Evolutionary conservation across 2,888 invertebrate species (phyloP).

Genomic region (Rhaphigaster nebulosa): DNA sequence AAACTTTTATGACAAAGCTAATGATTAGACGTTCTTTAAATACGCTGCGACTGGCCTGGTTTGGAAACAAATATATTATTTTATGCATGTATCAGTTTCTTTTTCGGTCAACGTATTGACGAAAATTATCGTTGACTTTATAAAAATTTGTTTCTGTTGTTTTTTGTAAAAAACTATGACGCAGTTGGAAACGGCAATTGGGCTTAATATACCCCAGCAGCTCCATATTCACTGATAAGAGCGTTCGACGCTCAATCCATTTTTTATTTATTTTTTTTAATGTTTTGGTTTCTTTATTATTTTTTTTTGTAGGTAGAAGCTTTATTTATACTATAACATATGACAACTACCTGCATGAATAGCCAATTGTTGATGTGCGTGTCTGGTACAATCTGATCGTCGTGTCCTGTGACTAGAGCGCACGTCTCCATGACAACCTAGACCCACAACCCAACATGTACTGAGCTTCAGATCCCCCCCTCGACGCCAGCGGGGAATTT

Average conservation of each 20-base stretch:
- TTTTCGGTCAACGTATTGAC: neutral
- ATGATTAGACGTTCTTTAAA: neutral
- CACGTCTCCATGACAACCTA: constrained; percentile 56
- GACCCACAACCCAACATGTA: constrained; percentile 54
- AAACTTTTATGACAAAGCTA: neutral
- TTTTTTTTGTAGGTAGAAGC: constrained; percentile 17
- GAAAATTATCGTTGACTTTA: neutral
- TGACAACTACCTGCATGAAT: constrained; percentile 59
- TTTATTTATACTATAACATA: neutral
- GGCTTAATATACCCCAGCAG: neutral
- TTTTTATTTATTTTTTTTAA: neutral
- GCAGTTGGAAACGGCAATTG: neutral
- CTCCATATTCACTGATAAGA: neutral
- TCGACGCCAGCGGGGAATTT: constrained; percentile 53
- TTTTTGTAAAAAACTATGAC: neutral
- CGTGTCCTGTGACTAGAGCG: constrained; percentile 58
- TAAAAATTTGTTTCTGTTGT: neutral
- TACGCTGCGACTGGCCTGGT: neutral
- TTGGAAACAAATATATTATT: too few relatives aligned
- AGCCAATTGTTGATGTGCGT: constrained; percentile 57
- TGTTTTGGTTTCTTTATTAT: neutral
- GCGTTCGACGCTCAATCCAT: neutral
- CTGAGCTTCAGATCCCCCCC: constrained; percentile 35
- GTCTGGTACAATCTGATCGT: constrained; percentile 61
- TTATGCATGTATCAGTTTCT: too few relatives aligned